A percentile compares a stretch with the other conserved stretches of the same genome.
These are phyloP conservation scores for Tympanuchus pallidicinctus DNA, from an alignment of 2,113 vertebrate species.

Conservation along the genomic window DNA sequence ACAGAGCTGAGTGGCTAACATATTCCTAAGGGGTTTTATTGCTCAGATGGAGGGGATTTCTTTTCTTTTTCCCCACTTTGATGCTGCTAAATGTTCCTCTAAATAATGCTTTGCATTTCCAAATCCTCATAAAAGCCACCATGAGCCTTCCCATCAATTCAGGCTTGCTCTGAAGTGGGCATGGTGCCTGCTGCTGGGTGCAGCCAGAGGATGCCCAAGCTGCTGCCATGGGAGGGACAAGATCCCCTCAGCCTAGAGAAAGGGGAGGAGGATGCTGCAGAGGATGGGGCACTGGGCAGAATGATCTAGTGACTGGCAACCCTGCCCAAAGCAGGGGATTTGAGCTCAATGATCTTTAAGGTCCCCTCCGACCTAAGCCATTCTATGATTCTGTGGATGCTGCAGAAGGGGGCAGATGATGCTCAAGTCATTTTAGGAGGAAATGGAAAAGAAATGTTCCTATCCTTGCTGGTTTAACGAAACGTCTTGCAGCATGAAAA, in stretches of 20 bases:
- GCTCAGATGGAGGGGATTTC: background rate
- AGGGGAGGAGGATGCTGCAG: background rate
- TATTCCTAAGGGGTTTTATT: background rate
- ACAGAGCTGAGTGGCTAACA: background rate
- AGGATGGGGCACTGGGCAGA: too few species aligned
- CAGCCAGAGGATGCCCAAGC: accelerated
- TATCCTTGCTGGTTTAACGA: background rate
- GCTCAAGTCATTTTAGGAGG: background rate
- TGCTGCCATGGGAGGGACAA: background rate
- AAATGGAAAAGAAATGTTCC: background rate
- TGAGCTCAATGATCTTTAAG: too few species aligned
- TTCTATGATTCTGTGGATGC: background rate
- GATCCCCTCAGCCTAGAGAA: background rate
- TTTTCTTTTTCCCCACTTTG: background rate
- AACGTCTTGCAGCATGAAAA: background rate
- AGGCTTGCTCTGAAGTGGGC: conserved; percentile 1
- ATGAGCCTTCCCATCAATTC: background rate
- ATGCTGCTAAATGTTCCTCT: conserved; percentile 1
- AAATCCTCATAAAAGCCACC: conserved; percentile 26
- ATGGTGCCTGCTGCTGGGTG: background rate
- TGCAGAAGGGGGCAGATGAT: background rate
- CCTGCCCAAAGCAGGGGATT: too few species aligned
- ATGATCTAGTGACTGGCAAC: too few species aligned
- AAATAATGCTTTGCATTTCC: conserved; percentile 22
- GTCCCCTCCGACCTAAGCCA: too few species aligned